Percentiles rank a stretch among this genome's conserved stretches.
Evolutionary conservation across 2,888 invertebrate genomes (phyloP).

Genomic region (Rapana venosa): DNA sequence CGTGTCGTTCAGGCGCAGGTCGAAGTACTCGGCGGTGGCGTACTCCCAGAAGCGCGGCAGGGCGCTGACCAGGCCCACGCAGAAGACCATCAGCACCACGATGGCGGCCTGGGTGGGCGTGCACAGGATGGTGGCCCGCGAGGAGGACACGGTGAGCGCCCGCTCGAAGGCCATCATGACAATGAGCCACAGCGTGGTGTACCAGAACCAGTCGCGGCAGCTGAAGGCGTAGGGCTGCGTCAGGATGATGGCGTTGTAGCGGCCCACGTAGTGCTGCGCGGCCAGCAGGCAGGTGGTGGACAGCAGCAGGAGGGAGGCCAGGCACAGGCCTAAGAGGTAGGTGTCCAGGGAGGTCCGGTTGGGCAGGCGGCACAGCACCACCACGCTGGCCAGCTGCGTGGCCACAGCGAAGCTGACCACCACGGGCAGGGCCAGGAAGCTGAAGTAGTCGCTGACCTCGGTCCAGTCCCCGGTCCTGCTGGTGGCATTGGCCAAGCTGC

Average conservation of each 20-base stretch:
- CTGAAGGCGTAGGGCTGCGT: conserved; percentile 69
- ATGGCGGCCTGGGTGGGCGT: conserved; percentile 70
- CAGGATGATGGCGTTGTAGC: conserved; percentile 61
- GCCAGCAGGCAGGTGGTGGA: conserved; percentile 61
- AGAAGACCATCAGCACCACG: conserved; percentile 69
- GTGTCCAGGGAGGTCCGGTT: conserved; percentile 70
- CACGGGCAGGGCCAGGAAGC: conserved; percentile 70
- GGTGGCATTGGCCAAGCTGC: conserved; percentile 48
- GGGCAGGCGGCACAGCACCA: conserved; percentile 67
- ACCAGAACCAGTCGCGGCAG: conserved; percentile 74
- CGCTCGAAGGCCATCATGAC: conserved; percentile 73
- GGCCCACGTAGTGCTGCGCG: conserved; percentile 70
- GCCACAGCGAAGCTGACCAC: conserved; percentile 68
- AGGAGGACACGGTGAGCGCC: conserved; percentile 67
- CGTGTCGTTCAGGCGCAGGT: conserved; percentile 59
- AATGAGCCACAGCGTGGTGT: conserved; percentile 73
- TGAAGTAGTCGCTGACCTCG: conserved; percentile 67
- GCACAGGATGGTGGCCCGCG: conserved; percentile 66
- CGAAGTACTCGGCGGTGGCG: conserved; percentile 57
- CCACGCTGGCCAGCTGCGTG: conserved; percentile 69
- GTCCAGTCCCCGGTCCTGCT: conserved; percentile 58
- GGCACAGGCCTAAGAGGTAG: conserved; percentile 71
- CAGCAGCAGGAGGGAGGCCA: conserved; percentile 64
- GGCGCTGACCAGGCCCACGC: conserved; percentile 72
- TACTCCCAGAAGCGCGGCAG: conserved; percentile 76